phyloP scores from a whole-genome alignment of 2,888 invertebrate species.

The Eudasyphora cyanicolor region DNA sequence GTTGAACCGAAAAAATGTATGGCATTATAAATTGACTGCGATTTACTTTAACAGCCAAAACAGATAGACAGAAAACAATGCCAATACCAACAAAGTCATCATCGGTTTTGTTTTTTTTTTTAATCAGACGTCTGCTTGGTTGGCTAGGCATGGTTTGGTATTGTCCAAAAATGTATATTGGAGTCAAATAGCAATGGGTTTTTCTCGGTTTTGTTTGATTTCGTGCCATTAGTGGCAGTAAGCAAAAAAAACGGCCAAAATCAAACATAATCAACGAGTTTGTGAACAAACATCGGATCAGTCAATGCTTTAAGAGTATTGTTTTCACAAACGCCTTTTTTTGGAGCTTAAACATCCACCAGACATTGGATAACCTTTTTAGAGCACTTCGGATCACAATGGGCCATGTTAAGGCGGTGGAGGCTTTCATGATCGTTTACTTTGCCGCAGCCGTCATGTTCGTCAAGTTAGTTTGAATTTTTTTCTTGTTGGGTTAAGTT shows the following conservation, averaged over 20 bases:
- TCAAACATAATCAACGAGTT: slow-evolving; percentile 39
- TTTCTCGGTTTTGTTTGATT: slow-evolving; percentile 30
- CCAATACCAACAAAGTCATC: slow-evolving; percentile 7
- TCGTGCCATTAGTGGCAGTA: slow-evolving; percentile 40
- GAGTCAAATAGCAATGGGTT: slow-evolving; percentile 55
- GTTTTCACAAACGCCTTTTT: slow-evolving; percentile 20
- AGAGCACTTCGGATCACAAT: neutral
- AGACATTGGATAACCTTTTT: neutral
- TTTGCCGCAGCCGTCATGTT: neutral
- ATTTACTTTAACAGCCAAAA: slow-evolving; percentile 56
- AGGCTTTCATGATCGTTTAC: neutral
- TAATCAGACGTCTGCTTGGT: neutral
- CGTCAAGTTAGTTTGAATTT: slow-evolving; percentile 36
- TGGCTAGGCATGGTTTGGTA: too few species aligned
- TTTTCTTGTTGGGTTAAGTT: slow-evolving; percentile 31
- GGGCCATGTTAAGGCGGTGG: neutral
- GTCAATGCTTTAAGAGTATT: neutral
- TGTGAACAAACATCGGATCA: slow-evolving; percentile 38
- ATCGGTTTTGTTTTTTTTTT: neutral
- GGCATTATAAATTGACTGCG: slow-evolving; percentile 53
- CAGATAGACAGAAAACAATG: slow-evolving; percentile 30
- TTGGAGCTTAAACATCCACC: neutral
- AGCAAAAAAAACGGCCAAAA: slow-evolving; percentile 18
- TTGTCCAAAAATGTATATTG: slow-evolving; percentile 40
- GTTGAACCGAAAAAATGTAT: slow-evolving; percentile 25